Evolutionary conservation across 2,888 invertebrate genomes (phyloP).

Genomic region (Cenopis cana): DNA sequence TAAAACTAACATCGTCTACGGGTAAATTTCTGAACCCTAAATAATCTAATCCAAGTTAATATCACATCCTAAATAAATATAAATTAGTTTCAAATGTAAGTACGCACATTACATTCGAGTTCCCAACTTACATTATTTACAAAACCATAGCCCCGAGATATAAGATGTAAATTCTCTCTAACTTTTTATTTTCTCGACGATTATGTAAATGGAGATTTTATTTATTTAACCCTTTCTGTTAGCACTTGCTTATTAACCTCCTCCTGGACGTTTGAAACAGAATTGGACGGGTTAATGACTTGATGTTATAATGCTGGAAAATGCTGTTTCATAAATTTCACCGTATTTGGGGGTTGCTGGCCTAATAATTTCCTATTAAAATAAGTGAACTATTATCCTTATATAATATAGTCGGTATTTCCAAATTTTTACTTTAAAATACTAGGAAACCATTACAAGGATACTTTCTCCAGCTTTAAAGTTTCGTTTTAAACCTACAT

Average conservation of each 20-base stretch:
- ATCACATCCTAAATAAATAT: slow-evolving; percentile 8
- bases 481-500: too few relatives aligned
- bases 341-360: background rate
- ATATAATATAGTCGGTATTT: too few relatives aligned
- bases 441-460: too few relatives aligned
- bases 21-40: background rate
- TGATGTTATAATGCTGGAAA: slow-evolving; percentile 22
- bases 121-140: slow-evolving; percentile 18
- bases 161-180: slow-evolving; percentile 12
- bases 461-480: too few relatives aligned
- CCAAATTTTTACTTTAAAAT: too few relatives aligned
- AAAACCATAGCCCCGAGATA: background rate
- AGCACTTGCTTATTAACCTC: slow-evolving; percentile 27
- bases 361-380: background rate
- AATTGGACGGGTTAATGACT: slow-evolving; percentile 37
- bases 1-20: background rate
- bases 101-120: background rate
- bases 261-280: slow-evolving; percentile 34
- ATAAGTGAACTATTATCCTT: too few relatives aligned
- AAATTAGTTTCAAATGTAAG: slow-evolving; percentile 16
- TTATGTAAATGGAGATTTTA: slow-evolving; percentile 31
- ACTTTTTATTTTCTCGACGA: slow-evolving; percentile 27
- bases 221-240: slow-evolving; percentile 36
- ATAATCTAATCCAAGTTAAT: background rate
- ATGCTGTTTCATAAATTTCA: slow-evolving; percentile 20